These are phyloP conservation scores for Nesidiocoris tenuis DNA, from an alignment of 2,888 invertebrate genomes.

Conservation along the genomic window DNA sequence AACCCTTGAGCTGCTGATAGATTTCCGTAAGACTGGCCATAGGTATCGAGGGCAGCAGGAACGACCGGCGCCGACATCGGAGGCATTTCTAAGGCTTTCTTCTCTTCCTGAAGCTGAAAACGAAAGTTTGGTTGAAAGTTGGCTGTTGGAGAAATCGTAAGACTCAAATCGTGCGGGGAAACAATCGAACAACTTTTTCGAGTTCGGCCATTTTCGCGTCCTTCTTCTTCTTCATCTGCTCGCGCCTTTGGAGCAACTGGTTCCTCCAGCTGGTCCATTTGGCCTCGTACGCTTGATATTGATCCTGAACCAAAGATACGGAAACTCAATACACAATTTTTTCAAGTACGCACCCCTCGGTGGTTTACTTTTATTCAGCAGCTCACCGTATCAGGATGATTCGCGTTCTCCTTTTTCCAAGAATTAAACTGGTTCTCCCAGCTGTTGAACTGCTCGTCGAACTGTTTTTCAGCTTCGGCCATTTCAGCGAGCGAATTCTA, in stretches of 20 bases:
- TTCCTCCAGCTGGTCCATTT: slow-evolving; percentile 84
- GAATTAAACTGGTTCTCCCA: slow-evolving; percentile 91
- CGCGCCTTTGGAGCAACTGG: slow-evolving; percentile 74
- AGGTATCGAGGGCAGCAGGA: not conserved
- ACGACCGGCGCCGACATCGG: not conserved
- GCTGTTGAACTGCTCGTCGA: slow-evolving; percentile 83
- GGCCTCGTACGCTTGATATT: slow-evolving; percentile 80
- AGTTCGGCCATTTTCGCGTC: slow-evolving; percentile 54
- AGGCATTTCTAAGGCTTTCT: not conserved
- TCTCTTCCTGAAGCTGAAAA: not conserved
- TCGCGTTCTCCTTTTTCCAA: slow-evolving; percentile 87
- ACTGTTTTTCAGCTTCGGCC: slow-evolving; percentile 73
- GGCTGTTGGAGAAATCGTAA: not conserved
- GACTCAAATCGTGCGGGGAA: no score
- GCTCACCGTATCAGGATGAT: slow-evolving; percentile 83
- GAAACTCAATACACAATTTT: no score
- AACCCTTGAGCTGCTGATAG: not conserved
- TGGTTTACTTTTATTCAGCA: no score
- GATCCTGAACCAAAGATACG: slow-evolving; percentile 55
- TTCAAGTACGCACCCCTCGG: no score
- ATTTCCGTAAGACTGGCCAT: not conserved
- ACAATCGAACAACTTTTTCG: slow-evolving; percentile 51
- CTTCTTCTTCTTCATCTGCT: slow-evolving; percentile 74
- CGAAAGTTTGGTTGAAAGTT: not conserved
- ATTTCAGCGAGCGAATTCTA: slow-evolving; percentile 50